Evolutionary conservation across 2,113 vertebrate species (phyloP).

Genomic region (Axis porcinus): DNA sequence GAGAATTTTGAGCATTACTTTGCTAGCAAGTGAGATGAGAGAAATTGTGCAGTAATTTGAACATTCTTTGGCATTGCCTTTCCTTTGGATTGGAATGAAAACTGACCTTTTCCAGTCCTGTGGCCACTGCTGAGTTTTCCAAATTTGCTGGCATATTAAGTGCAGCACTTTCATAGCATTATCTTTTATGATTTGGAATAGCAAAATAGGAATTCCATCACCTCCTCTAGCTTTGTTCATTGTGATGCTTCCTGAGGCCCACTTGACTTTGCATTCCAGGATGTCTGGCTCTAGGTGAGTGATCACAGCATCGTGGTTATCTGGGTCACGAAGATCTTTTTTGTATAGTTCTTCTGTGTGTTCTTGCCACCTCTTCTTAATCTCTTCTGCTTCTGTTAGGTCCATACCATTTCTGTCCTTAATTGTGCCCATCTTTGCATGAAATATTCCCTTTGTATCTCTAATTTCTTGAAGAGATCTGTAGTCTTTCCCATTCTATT

Average conservation of each 20-base stretch:
- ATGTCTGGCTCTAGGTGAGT: neutral
- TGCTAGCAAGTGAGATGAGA: neutral
- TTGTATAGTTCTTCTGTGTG: neutral
- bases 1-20: neutral
- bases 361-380: neutral
- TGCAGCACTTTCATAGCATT: neutral
- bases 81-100: neutral
- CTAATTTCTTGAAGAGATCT: neutral
- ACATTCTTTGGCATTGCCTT: neutral
- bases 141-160: neutral
- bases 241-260: neutral
- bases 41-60: neutral
- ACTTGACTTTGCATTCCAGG: neutral
- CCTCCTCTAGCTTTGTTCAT: neutral
- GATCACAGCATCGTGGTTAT: neutral
- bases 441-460: neutral
- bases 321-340: neutral
- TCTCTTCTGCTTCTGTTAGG: neutral
- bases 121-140: neutral
- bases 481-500: neutral
- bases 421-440: neutral
- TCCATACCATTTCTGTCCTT: neutral
- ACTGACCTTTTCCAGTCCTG: neutral
- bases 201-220: neutral
- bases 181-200: neutral